Evolutionary conservation across 2,888 invertebrate genomes (phyloP).

Genomic region (Rhopalosiphum nymphaeae): DNA sequence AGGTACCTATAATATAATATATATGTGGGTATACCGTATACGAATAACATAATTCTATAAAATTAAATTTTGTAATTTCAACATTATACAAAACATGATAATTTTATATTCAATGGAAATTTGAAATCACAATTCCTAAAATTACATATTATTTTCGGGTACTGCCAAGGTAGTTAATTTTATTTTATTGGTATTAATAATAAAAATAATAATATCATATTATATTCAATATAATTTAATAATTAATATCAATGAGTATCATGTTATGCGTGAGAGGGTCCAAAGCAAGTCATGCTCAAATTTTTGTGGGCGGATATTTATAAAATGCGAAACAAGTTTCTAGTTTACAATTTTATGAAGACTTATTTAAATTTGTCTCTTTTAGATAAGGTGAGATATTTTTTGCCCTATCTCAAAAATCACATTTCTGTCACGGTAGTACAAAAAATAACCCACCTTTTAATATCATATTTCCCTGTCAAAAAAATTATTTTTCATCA

Average conservation of each 20-base stretch:
- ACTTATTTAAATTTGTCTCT: no score
- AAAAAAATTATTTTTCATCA: background rate
- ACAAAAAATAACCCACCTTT: no score
- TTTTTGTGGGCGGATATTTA: background rate
- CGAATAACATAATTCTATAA: background rate
- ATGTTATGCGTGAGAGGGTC: background rate
- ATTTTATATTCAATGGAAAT: background rate
- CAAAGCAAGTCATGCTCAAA: background rate
- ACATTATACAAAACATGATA: background rate
- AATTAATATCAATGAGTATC: background rate
- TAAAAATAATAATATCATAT: background rate
- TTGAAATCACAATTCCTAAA: background rate
- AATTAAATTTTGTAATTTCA: background rate
- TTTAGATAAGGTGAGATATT: no score
- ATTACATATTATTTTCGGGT: background rate
- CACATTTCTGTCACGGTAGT: no score
- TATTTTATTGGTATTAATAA: background rate
- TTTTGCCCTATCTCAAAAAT: no score
- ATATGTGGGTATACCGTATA: background rate
- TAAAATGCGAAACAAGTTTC: background rate
- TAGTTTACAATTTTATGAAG: background rate
- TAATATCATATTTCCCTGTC: no score
- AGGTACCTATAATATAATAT: no score
- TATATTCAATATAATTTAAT: background rate
- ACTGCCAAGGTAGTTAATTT: background rate